A percentile compares a stretch with the other conserved stretches of the same genome.
Conservation (phyloP, 2,113 vertebrate genomes). For the Arizona elegans region DNA sequence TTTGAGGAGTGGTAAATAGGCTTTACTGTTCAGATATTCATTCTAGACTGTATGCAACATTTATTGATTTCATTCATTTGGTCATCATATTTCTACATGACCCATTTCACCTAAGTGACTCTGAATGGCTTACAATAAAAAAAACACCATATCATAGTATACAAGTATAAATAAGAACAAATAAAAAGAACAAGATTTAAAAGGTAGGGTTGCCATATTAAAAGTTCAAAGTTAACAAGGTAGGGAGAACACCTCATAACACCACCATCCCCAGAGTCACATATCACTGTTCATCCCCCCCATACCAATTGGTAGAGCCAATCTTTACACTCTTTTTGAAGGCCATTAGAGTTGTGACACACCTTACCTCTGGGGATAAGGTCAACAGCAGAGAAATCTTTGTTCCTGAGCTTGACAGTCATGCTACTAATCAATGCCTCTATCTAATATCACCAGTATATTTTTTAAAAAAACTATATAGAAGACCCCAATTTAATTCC, state of each 20-base stretch:
- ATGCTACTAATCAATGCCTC: background rate
- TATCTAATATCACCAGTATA: background rate
- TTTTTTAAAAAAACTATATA: background rate
- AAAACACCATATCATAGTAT: too few species aligned
- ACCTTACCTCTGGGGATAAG: background rate
- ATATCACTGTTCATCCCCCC: too few species aligned
- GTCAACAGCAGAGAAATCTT: background rate
- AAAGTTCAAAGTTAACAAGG: too few species aligned
- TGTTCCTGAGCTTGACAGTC: background rate
- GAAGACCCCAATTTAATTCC: background rate
- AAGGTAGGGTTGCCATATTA: too few species aligned
- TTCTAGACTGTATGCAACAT: background rate
- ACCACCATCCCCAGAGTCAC: too few species aligned
- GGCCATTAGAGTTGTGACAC: background rate
- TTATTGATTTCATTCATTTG: background rate
- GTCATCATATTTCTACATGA: too few species aligned
- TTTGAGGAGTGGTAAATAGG: background rate
- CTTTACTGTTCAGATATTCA: background rate
- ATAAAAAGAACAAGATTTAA: too few species aligned
- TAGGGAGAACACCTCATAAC: too few species aligned
- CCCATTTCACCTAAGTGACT: too few species aligned
- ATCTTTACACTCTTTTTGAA: background rate
- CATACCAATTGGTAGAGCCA: background rate
- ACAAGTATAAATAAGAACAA: too few species aligned
- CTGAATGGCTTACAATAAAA: too few species aligned